Percentiles rank a stretch among this genome's conserved stretches.
These are phyloP conservation scores for Tiphia femorata DNA, from an alignment of 2,888 invertebrate genomes.

Conservation along the genomic window DNA sequence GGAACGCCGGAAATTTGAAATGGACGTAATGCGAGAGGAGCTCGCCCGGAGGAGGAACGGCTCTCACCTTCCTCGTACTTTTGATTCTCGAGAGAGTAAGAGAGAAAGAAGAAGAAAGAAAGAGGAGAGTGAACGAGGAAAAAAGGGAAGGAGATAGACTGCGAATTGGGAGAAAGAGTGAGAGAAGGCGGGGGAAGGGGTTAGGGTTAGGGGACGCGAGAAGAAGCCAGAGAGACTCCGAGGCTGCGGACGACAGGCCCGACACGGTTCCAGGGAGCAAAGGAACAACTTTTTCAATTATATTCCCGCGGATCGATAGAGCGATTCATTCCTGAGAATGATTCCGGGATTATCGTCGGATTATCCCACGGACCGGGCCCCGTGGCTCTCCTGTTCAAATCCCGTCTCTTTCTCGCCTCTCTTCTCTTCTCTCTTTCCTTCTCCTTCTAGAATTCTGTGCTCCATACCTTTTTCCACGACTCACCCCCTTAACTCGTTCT, in stretches of 20 bases:
- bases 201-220: too few relatives aligned
- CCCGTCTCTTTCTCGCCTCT: not conserved
- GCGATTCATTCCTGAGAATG: conserved; percentile 48
- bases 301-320: conserved; percentile 48
- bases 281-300: conserved; percentile 57
- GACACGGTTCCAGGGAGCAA: conserved; percentile 37
- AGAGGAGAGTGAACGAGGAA: too few relatives aligned
- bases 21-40: conserved; percentile 24
- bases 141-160: too few relatives aligned
- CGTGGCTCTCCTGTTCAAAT: not conserved
- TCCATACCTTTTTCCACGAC: conserved; percentile 17
- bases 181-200: too few relatives aligned
- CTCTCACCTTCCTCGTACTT: conserved; percentile 8
- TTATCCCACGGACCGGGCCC: conserved; percentile 27
- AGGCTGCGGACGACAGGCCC: conserved; percentile 25
- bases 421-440: not conserved
- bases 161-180: too few relatives aligned
- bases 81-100: conserved; percentile 26
- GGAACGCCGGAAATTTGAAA: conserved; percentile 46
- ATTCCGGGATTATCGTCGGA: conserved; percentile 50
- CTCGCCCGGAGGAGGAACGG: conserved; percentile 12
- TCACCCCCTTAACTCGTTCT: not conserved
- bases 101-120: conserved; percentile 27
- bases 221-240: too few relatives aligned
- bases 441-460: not conserved